Evolutionary conservation across 2,797 vertebrate species (phyloP).

Genomic region (Microchirus variegatus): DNA sequence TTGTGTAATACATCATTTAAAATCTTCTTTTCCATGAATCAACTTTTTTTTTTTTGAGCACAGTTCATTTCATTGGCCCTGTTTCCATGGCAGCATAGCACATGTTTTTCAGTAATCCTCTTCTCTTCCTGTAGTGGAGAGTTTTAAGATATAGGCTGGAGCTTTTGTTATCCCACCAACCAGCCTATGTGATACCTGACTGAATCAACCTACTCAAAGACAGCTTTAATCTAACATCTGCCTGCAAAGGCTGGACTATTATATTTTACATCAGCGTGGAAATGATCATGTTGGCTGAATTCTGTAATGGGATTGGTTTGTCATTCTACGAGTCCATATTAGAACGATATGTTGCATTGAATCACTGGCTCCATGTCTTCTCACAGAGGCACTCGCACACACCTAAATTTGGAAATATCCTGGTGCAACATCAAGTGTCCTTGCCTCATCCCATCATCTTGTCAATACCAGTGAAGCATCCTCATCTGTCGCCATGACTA

Average conservation of each 20-base stretch:
- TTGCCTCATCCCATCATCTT: slow-evolving; percentile 67
- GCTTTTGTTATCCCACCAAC: slow-evolving; percentile 47
- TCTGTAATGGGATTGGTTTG: slow-evolving; percentile 10
- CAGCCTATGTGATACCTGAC: slow-evolving; percentile 29
- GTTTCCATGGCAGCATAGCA: slow-evolving; percentile 78
- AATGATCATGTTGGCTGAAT: neutral
- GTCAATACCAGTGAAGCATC: slow-evolving; percentile 73
- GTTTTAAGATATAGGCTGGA: slow-evolving; percentile 47
- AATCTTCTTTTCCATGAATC: slow-evolving; percentile 41
- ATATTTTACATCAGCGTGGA: slow-evolving; percentile 5
- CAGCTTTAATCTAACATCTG: slow-evolving; percentile 29
- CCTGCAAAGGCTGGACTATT: neutral
- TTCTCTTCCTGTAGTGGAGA: slow-evolving; percentile 58
- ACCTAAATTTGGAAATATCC: slow-evolving; percentile 49
- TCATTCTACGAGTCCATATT: slow-evolving; percentile 9
- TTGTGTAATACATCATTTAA: slow-evolving; percentile 14
- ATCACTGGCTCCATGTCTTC: slow-evolving; percentile 11
- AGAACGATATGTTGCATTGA: slow-evolving; percentile 2
- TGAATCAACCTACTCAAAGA: slow-evolving; percentile 28
- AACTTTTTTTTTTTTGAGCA: slow-evolving; percentile 39
- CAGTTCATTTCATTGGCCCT: slow-evolving; percentile 54
- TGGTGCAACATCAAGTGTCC: slow-evolving; percentile 58
- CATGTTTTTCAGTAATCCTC: slow-evolving; percentile 71
- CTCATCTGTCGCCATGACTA: slow-evolving; percentile 76
- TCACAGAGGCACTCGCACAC: slow-evolving; percentile 8